Percentiles rank a stretch among this genome's conserved stretches.
Evolutionary conservation across 2,888 invertebrate genomes (phyloP).

Genomic region (Scaptodrosophila latifasciaeformis): DNA sequence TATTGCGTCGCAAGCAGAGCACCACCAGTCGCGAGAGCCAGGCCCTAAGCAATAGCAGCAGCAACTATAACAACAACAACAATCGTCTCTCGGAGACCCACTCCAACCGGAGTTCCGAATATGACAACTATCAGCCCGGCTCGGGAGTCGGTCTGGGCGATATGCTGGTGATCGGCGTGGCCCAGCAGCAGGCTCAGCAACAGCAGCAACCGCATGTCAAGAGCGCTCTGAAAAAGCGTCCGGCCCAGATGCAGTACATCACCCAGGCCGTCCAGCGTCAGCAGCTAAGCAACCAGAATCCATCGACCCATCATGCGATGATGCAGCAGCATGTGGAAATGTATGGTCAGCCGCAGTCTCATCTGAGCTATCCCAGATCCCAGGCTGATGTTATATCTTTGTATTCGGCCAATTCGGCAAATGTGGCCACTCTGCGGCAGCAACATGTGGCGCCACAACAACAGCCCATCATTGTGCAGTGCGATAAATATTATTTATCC

Average conservation of each 20-base stretch:
- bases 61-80: conserved; percentile 33
- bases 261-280: conserved; percentile 32
- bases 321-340: conserved; percentile 42
- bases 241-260: conserved; percentile 49
- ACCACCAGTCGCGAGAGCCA: conserved; percentile 52
- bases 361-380: conserved; percentile 2
- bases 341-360: conserved; percentile 30
- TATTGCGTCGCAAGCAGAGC: conserved; percentile 68
- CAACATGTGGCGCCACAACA: conserved; percentile 64
- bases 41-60: conserved; percentile 25
- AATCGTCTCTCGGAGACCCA: conserved; percentile 66
- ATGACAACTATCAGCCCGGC: conserved; percentile 66
- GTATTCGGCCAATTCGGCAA: conserved; percentile 70
- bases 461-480: conserved; percentile 71
- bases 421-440: conserved; percentile 68
- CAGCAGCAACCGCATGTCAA: conserved; percentile 62
- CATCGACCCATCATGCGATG: conserved; percentile 34
- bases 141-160: conserved; percentile 37
- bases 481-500: conserved; percentile 73
- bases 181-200: conserved; percentile 51
- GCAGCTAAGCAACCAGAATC: conserved; percentile 22
- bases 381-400: conserved; percentile 58
- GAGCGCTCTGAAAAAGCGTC: conserved; percentile 64
- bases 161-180: conserved; percentile 58
- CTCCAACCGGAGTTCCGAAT: conserved; percentile 70